These are phyloP conservation scores for Teleopsis dalmanni DNA, from an alignment of 1,140 invertebrate genomes.

Conservation along the genomic window DNA sequence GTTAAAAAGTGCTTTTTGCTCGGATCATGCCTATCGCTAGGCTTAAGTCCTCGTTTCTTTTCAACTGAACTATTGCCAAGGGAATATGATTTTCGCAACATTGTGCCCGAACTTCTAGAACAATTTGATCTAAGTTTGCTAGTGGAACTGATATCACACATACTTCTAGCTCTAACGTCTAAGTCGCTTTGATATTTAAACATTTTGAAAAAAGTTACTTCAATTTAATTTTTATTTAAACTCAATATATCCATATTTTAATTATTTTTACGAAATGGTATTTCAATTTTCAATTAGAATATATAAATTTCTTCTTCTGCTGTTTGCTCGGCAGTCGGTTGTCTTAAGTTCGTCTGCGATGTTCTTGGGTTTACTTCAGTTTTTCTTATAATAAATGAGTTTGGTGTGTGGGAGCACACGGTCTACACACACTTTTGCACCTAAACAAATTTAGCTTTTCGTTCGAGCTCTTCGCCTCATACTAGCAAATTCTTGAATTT, in stretches of 20 bases:
- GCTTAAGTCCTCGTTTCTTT: conserved; percentile 64
- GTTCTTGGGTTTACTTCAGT: too few species aligned
- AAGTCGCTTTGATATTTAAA: background rate
- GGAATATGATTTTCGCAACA: background rate
- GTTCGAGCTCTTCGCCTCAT: too few species aligned
- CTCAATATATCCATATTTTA: background rate
- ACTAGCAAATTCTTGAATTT: background rate
- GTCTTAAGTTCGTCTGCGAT: too few species aligned
- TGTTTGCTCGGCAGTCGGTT: too few species aligned
- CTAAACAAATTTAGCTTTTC: too few species aligned
- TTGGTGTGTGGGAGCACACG: too few species aligned
- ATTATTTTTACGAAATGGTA: background rate
- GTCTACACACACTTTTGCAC: too few species aligned
- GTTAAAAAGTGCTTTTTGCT: conserved; percentile 71
- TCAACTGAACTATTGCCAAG: conserved; percentile 32
- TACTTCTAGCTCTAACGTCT: background rate
- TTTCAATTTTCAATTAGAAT: too few species aligned
- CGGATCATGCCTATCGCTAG: conserved; percentile 74
- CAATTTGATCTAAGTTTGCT: background rate
- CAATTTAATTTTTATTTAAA: background rate
- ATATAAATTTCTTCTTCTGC: too few species aligned
- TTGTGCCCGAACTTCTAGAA: background rate
- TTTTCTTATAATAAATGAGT: too few species aligned
- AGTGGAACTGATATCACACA: background rate
- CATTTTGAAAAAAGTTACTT: background rate